A percentile compares a stretch with the other conserved stretches of the same genome.
Evolutionary conservation across 2,888 invertebrate species (phyloP).

Genomic region (Hirtodrosophila histrioides): DNA sequence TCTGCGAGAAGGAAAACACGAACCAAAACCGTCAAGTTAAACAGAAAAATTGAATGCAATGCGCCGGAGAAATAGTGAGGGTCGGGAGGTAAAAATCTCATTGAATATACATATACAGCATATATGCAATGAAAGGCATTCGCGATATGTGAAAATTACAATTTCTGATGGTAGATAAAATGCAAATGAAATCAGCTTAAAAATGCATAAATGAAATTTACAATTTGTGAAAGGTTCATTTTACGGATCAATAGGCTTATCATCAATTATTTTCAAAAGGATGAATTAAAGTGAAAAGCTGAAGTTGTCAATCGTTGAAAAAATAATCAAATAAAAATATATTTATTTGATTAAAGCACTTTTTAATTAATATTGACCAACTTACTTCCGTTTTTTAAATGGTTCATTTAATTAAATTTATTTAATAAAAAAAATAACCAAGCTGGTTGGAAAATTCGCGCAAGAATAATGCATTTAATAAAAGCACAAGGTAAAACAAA

Average conservation of each 20-base stretch:
- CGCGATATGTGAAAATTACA: constrained; percentile 9
- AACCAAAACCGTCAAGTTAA: constrained; percentile 37
- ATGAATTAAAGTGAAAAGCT: too few relatives aligned
- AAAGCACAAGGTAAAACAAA: too few relatives aligned
- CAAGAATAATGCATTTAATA: too few relatives aligned
- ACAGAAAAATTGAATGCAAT: constrained; percentile 35
- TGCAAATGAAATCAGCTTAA: constrained; percentile 8
- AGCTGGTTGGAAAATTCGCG: too few relatives aligned
- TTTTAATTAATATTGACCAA: too few relatives aligned
- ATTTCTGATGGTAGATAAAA: constrained; percentile 14
- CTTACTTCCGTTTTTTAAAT: too few relatives aligned
- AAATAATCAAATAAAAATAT: too few relatives aligned
- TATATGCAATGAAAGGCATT: constrained; percentile 12
- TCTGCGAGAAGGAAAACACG: constrained; percentile 15
- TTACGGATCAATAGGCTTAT: not conserved
- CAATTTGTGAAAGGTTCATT: constrained; percentile 4
- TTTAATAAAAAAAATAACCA: too few relatives aligned
- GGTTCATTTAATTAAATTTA: too few relatives aligned
- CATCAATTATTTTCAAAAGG: too few relatives aligned
- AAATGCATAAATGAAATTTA: constrained; percentile 7
- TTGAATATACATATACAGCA: constrained; percentile 12
- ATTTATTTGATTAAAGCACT: too few relatives aligned
- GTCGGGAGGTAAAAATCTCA: constrained; percentile 3
- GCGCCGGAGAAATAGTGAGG: not conserved
- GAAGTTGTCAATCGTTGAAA: too few relatives aligned